phyloP scores from a whole-genome alignment of 2,797 vertebrate genomes.

The Syngnathus rostellatus region DNA sequence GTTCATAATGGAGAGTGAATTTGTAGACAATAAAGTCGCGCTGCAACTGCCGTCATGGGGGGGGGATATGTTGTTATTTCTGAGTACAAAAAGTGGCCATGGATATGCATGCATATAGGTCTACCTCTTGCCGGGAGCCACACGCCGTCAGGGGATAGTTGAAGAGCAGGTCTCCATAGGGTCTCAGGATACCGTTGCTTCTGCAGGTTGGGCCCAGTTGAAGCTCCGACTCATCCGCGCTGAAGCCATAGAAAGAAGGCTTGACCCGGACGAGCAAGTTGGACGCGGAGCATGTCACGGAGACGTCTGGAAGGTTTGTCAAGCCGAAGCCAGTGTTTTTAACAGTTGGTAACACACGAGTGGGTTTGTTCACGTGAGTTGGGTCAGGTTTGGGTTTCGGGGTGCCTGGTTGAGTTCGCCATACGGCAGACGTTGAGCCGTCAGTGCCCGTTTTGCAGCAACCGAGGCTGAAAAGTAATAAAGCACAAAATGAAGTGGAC shows the following conservation, averaged over 20 bases:
- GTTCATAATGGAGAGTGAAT: slow-evolving; percentile 54
- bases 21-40: slow-evolving; percentile 52
- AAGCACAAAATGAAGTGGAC: slow-evolving; percentile 29
- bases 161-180: slow-evolving; percentile 60
- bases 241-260: slow-evolving; percentile 55
- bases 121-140: slow-evolving; percentile 49
- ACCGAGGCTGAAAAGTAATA: slow-evolving; percentile 19
- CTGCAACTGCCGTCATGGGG: slow-evolving; percentile 30
- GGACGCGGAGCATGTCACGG: slow-evolving; percentile 51
- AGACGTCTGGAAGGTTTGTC: slow-evolving; percentile 44
- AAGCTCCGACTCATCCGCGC: slow-evolving; percentile 47
- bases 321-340: slow-evolving; percentile 7
- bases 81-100: neutral
- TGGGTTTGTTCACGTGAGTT: neutral
- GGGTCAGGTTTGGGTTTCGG: neutral
- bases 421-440: neutral
- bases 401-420: neutral
- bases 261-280: slow-evolving; percentile 58
- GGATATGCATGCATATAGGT: too few relatives aligned
- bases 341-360: neutral
- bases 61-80: neutral
- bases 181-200: slow-evolving; percentile 53
- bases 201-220: slow-evolving; percentile 53
- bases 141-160: slow-evolving; percentile 56
- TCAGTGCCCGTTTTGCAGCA: slow-evolving; percentile 1